Percentiles rank a stretch among this genome's conserved stretches.
phyloP scores from a whole-genome alignment of 2,113 vertebrate genomes.

The Rhinoderma darwinii region DNA sequence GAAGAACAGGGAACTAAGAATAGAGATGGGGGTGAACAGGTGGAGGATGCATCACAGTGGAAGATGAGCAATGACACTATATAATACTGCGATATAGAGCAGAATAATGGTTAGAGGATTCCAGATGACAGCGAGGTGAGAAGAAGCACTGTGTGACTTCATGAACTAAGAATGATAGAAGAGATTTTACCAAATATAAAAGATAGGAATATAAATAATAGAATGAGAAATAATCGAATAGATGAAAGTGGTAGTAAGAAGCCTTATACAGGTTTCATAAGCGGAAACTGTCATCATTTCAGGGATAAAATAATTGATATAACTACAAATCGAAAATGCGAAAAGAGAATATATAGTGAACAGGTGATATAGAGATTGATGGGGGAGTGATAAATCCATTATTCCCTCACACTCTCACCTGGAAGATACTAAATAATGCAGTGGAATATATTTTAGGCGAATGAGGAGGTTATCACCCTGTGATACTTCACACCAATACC shows the following conservation, averaged over 20 bases:
- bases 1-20: background rate
- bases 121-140: background rate
- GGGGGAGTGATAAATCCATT: background rate
- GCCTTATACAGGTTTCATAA: background rate
- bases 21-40: background rate
- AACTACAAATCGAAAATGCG: background rate
- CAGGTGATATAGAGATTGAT: background rate
- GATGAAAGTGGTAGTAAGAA: background rate
- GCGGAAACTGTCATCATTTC: background rate
- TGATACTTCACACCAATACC: slow-evolving; percentile 40
- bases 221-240: background rate
- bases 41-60: slow-evolving; percentile 9
- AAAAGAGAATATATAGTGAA: background rate
- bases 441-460: slow-evolving; percentile 36
- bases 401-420: background rate
- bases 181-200: background rate
- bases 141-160: background rate
- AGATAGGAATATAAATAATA: background rate
- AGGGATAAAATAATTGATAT: background rate
- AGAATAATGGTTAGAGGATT: background rate
- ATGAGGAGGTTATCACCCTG: background rate
- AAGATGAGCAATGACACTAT: background rate
- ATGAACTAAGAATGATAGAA: background rate
- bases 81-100: background rate
- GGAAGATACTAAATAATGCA: slow-evolving; percentile 43